Percentiles rank a stretch among this genome's conserved stretches.
phyloP scores from a whole-genome alignment of 2,888 invertebrate species.

The Drosophila limbata region DNA sequence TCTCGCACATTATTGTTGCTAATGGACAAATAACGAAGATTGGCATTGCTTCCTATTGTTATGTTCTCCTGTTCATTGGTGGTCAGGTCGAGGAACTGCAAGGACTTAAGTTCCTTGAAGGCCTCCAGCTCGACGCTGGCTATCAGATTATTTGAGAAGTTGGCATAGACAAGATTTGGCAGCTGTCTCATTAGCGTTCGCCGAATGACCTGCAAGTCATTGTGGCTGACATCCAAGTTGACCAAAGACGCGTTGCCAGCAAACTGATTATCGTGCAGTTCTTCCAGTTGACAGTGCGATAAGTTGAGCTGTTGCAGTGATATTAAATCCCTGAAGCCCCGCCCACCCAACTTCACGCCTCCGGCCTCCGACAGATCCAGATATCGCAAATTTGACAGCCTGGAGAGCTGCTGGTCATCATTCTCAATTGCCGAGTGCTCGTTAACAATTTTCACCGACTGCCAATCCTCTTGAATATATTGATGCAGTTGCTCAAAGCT shows the following conservation, averaged over 20 bases:
- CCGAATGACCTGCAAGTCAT: slow-evolving; percentile 64
- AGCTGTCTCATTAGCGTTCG: slow-evolving; percentile 57
- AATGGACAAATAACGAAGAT: slow-evolving; percentile 72
- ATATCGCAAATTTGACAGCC: slow-evolving; percentile 48
- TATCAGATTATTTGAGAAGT: slow-evolving; percentile 81
- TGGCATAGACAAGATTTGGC: slow-evolving; percentile 67
- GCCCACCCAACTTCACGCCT: slow-evolving; percentile 55
- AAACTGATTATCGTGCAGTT: slow-evolving; percentile 67
- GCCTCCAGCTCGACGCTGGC: slow-evolving; percentile 61
- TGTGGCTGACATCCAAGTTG: slow-evolving; percentile 79
- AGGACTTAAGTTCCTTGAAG: slow-evolving; percentile 56
- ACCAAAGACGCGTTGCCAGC: slow-evolving; percentile 48
- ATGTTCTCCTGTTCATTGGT: slow-evolving; percentile 76
- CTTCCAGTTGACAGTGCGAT: slow-evolving; percentile 66
- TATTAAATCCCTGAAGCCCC: slow-evolving; percentile 69
- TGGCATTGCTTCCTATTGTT: slow-evolving; percentile 63
- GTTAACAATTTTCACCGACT: slow-evolving; percentile 60
- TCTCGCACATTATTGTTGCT: slow-evolving; percentile 77
- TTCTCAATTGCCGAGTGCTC: slow-evolving; percentile 50
- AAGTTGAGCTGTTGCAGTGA: slow-evolving; percentile 74
- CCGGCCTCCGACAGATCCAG: slow-evolving; percentile 80
- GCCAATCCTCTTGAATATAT: slow-evolving; percentile 55
- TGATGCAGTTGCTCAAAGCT: slow-evolving; percentile 53
- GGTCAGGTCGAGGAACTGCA: slow-evolving; percentile 72
- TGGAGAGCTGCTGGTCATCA: slow-evolving; percentile 17